Percentiles rank a stretch among this genome's conserved stretches.
Evolutionary conservation across 2,113 vertebrate genomes (phyloP).

Genomic region (Cathartes aura): DNA sequence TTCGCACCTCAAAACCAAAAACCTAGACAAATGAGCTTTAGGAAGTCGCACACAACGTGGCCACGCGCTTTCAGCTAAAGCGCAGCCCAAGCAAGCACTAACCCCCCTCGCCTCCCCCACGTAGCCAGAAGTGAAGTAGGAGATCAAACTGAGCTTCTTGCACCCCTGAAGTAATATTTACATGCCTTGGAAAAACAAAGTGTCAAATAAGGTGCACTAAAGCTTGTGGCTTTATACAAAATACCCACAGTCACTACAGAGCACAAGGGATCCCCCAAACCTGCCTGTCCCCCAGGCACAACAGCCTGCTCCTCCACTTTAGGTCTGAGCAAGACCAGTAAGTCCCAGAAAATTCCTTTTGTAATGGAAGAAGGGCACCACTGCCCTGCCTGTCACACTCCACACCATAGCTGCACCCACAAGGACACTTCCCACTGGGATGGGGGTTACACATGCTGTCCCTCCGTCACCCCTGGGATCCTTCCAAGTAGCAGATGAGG

Average conservation of each 20-base stretch:
- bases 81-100: not conserved
- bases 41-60: accelerated
- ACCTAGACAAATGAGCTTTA: not conserved
- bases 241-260: not conserved
- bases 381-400: not conserved
- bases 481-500: not conserved
- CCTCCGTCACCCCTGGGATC: not conserved
- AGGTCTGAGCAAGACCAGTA: not conserved
- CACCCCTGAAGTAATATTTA: not conserved
- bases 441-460: accelerated
- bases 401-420: accelerated
- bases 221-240: not conserved
- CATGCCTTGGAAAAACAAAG: not conserved
- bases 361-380: too few species aligned
- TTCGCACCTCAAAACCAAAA: not conserved
- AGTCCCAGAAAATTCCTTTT: not conserved
- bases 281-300: too few species aligned
- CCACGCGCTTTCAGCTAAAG: accelerated
- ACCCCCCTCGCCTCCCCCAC: accelerated
- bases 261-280: not conserved
- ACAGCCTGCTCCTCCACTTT: accelerated
- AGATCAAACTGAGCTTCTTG: not conserved
- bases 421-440: accelerated
- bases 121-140: accelerated
- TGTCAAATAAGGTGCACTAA: too few species aligned